Percentiles rank a stretch among this genome's conserved stretches.
Conservation (phyloP, 2,888 invertebrate species). For the Machimus rusticus region DNA sequence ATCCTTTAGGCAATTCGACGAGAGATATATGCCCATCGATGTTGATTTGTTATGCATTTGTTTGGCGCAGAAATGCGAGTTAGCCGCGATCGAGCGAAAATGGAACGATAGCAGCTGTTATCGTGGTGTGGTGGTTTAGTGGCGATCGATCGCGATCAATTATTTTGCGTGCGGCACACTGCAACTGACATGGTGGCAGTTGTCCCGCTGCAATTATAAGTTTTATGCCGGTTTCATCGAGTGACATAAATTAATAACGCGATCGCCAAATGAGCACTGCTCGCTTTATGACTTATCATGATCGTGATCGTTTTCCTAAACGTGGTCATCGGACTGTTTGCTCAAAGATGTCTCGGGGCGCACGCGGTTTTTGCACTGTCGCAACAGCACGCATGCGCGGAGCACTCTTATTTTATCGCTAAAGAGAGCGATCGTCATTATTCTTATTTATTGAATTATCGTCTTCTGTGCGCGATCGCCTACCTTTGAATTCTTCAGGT, state of each 20-base stretch:
- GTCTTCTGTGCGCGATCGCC: not conserved
- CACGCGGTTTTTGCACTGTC: conserved; percentile 6
- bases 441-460: conserved; percentile 45
- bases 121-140: conserved; percentile 13
- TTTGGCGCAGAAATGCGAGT: conserved; percentile 10
- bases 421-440: conserved; percentile 42
- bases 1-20: conserved; percentile 29
- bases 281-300: conserved; percentile 42
- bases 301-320: conserved; percentile 39
- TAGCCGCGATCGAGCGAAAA: not conserved
- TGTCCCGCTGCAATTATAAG: conserved; percentile 5
- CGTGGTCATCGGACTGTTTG: conserved; percentile 20
- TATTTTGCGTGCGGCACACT: not conserved
- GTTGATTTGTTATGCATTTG: conserved; percentile 39
- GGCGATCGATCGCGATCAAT: conserved; percentile 33
- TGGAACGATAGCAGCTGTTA: not conserved
- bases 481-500: conserved; percentile 36
- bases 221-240: conserved; percentile 19
- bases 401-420: conserved; percentile 40
- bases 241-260: conserved; percentile 45
- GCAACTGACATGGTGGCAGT: not conserved
- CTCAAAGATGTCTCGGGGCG: conserved; percentile 26
- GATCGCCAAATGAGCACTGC: conserved; percentile 40
- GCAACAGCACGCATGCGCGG: conserved; percentile 6
- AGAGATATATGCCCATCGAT: conserved; percentile 13